Evolutionary conservation across 2,888 invertebrate species (phyloP).

Genomic region (Reticulitermes lucifugus): DNA sequence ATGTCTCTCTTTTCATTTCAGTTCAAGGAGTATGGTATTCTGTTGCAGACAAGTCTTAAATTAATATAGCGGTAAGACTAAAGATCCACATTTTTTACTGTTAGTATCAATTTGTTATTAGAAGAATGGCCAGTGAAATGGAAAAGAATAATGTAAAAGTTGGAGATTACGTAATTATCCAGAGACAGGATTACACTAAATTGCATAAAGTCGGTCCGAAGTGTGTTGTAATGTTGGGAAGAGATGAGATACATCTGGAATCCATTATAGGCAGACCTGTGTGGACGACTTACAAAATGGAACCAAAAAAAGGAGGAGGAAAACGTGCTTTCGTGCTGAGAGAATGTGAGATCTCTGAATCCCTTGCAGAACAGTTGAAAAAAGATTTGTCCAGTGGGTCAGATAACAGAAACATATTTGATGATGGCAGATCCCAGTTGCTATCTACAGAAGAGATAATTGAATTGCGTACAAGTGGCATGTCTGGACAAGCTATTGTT

Average conservation of each 20-base stretch:
- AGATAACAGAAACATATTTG: conserved; percentile 88
- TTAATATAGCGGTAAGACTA: too few relatives aligned
- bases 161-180: conserved; percentile 81
- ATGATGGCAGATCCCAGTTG: conserved; percentile 84
- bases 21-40: too few relatives aligned
- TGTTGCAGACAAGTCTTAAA: too few relatives aligned
- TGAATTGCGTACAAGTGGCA: conserved; percentile 79
- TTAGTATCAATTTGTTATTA: not conserved
- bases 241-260: conserved; percentile 76
- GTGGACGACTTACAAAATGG: conserved; percentile 82
- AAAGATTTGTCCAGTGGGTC: conserved; percentile 74
- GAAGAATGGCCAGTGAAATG: not conserved
- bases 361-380: conserved; percentile 72
- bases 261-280: conserved; percentile 77
- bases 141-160: conserved; percentile 66
- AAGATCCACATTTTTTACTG: not conserved
- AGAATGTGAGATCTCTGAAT: conserved; percentile 65
- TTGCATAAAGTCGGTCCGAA: conserved; percentile 76
- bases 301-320: conserved; percentile 67
- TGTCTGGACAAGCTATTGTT: conserved; percentile 85
- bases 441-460: conserved; percentile 86
- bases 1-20: too few relatives aligned
- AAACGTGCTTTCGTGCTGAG: conserved; percentile 68
- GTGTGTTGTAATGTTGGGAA: conserved; percentile 74
- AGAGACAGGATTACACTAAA: conserved; percentile 82